Base-by-base conservation (phyloP, 1,140 invertebrate species). In the Nomia melanderi region DNA sequence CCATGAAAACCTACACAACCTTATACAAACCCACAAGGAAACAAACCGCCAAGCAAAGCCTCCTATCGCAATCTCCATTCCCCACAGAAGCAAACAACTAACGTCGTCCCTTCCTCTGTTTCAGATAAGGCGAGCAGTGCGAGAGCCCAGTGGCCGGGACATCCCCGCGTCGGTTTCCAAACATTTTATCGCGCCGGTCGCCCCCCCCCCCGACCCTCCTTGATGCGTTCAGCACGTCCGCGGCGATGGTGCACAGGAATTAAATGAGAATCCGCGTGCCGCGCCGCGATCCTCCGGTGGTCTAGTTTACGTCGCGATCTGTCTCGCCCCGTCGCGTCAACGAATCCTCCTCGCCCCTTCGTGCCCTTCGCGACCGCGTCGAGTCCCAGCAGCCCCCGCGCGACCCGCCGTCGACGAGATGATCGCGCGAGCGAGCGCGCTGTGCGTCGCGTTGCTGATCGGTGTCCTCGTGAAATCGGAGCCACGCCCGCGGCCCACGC, bases 401-500 rank as follows among this genome's bases (percentile, higher is more conserved):
- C 39, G 44, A 56, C 36, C 64, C 33, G 23, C 31, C 57, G 56
- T 86, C 80, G 81, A 81, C 88, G 85, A 87, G 76, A 85, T 85
- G 79, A 84, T 89, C 65, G 62, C 88, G 63, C 69, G 76, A 27
- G 73, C 74, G 78, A 71, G 64, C 47, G 75, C 76, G 82, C 82
- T 81, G 87, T 82, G 87, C 53, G 71, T 84, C 74, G 67, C 91
- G 83, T 81, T 87, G 79, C 77, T 78, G 77, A 77, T 79, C 64
- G 81, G 56, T 64, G 75, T 78, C 67, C 81, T 78, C 39, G 86
- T 78, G 62, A 84, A 82, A 64, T 80, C 86, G 44, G 86, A 89
- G 72, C 76, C 86, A 47, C 82, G 84, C 25, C 63, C 84, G 41
- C 86, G 90, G 71, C 84, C 88, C 64, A 79, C 84, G 71, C 85